Evolutionary conservation across 2,888 invertebrate species (phyloP).

Genomic region (Hartigia nigra): DNA sequence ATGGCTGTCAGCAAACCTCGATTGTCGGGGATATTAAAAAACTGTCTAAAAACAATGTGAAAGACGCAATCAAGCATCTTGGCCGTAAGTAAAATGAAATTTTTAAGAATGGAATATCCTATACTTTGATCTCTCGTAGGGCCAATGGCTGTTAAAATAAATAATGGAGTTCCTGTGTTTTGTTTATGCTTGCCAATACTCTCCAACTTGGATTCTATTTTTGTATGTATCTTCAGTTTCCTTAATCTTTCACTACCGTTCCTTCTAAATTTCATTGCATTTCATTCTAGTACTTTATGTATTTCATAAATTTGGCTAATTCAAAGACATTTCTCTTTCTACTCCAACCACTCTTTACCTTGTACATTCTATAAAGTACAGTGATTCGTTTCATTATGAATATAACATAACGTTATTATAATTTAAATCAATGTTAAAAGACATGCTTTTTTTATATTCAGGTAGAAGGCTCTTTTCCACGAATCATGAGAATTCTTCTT

Average conservation of each 20-base stretch:
- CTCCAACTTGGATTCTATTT: slow-evolving; percentile 1
- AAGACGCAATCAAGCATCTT: slow-evolving; percentile 1
- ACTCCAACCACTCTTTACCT: neutral
- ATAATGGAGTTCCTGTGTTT: slow-evolving; percentile 2
- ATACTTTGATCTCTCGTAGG: neutral
- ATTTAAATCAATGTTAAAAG: neutral
- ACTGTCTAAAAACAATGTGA: slow-evolving; percentile 31
- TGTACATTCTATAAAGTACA: neutral
- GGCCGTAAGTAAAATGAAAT: slow-evolving; percentile 11
- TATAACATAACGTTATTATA: neutral
- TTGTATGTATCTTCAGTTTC: neutral
- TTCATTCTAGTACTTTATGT: neutral
- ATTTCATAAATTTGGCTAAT: neutral
- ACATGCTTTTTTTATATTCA: slow-evolving; percentile 13
- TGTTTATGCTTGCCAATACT: slow-evolving; percentile 2
- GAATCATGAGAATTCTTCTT: slow-evolving; percentile 43
- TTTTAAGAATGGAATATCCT: neutral
- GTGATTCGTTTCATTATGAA: neutral
- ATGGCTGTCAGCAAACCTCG: slow-evolving; percentile 19
- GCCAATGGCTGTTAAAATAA: neutral
- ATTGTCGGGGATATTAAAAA: slow-evolving; percentile 16
- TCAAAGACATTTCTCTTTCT: neutral
- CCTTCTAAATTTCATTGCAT: neutral
- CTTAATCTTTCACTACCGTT: neutral
- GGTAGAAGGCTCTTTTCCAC: slow-evolving; percentile 16